Base-by-base conservation (phyloP, 1,140 invertebrate species). In the Macrobrachium nipponense region DNA sequence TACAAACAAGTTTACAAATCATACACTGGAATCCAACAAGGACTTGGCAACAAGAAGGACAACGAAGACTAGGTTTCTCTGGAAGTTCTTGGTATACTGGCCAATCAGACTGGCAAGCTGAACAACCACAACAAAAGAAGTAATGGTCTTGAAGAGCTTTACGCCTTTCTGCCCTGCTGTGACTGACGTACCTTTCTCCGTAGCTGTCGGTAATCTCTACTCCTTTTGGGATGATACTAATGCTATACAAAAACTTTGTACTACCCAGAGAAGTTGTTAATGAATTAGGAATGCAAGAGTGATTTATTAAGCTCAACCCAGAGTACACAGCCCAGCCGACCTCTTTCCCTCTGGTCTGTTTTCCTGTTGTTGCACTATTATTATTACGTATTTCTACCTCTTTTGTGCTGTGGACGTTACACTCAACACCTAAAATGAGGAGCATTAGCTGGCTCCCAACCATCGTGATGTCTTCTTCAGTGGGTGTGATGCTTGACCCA, bases 201-300 rank as follows among this genome's bases (percentile, higher is more conserved):
- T 88, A 88, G 20, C 79, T 88, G 60, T 86, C 80, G 14, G 87
- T 88, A 14, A 88, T 77, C 81, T 88, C 87, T 58, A 80, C 87
- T 20, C 83, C 82, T 82, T 70, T 23, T 62, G 82, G 72, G 17
- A 88, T 88, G 61, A 58, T 72, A 61, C 83, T 88, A n/a, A 88
- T 72, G 51, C 82, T 82, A 73, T 88, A 88, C 20, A 88, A 73
- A 43, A 82, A 82, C 84, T 88, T 88, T 6, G 68, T 77, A 23
- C 77, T 88, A 8, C 87, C 87, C 6, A 60, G 82, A 73, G 64
- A 86, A 43, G 87, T 62, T 36, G 73, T 77, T 1, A 82, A 80
- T 18, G 82, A 64, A 18, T 88, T 88, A 61, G 87, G 79, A 10
- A 82, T 77, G 66, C 87, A 88, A 1, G 87, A 88, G 60, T 88